Conservation (phyloP, 2,797 vertebrate species). For the Sebastes trivittatus region DNA sequence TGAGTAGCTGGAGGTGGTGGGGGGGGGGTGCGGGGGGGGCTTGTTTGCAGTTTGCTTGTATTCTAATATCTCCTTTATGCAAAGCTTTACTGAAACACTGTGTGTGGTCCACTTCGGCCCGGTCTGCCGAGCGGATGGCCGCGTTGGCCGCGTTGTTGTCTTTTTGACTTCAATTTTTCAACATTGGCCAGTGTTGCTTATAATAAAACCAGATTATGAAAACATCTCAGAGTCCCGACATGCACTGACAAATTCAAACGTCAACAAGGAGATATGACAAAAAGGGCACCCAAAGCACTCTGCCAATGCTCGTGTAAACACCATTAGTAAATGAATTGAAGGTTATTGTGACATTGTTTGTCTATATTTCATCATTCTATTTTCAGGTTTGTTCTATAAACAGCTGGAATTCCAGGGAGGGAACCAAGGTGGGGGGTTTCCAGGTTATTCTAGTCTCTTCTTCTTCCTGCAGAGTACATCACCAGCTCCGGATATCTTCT, state of each 20-base stretch:
- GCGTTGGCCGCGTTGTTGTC: slow-evolving; percentile 68
- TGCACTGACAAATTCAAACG: slow-evolving; percentile 79
- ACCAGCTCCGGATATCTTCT: not conserved
- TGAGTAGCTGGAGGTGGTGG: slow-evolving; percentile 21
- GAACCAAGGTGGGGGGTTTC: slow-evolving; percentile 46
- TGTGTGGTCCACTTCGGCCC: slow-evolving; percentile 81
- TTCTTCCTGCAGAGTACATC: not conserved
- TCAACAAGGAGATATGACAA: slow-evolving; percentile 83
- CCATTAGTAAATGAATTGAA: slow-evolving; percentile 55
- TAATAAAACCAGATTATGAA: slow-evolving; percentile 86
- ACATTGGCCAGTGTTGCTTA: slow-evolving; percentile 80
- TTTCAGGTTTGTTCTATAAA: slow-evolving; percentile 68
- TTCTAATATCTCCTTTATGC: slow-evolving; percentile 81
- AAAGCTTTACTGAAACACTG: slow-evolving; percentile 64
- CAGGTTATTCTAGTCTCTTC: slow-evolving; percentile 19
- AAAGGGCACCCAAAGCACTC: slow-evolving; percentile 66
- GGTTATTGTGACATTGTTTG: slow-evolving; percentile 65
- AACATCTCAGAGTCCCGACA: slow-evolving; percentile 79
- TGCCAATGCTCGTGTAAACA: slow-evolving; percentile 72
- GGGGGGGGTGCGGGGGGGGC: not conserved
- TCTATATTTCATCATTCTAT: slow-evolving; percentile 72
- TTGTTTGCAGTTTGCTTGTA: slow-evolving; percentile 77
- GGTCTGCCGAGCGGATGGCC: slow-evolving; percentile 58
- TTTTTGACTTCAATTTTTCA: slow-evolving; percentile 81
- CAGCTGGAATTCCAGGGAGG: slow-evolving; percentile 41